A percentile compares a stretch with the other conserved stretches of the same genome.
Conservation (phyloP, 2,113 vertebrate species). For the Setophaga kirtlandii region DNA sequence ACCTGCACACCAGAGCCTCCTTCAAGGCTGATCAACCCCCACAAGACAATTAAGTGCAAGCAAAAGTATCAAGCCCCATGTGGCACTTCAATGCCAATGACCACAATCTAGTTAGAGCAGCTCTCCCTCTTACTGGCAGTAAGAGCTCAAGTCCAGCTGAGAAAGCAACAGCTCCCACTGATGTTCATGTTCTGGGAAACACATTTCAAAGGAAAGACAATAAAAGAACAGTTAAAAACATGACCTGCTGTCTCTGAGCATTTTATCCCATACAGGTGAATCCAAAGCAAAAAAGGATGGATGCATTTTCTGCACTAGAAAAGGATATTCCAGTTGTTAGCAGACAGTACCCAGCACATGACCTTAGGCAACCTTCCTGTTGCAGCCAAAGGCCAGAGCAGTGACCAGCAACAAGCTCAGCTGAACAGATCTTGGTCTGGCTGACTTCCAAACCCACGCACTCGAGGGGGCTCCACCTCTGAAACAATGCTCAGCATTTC, state of each 20-base stretch:
- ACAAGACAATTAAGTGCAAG: neutral
- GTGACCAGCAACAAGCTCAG: neutral
- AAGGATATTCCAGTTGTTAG: neutral
- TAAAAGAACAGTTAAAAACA: neutral
- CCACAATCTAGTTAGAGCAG: neutral
- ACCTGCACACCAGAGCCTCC: neutral
- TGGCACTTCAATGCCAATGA: neutral
- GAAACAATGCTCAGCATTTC: conserved; percentile 44
- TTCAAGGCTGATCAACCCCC: neutral
- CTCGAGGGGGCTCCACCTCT: conserved; percentile 7
- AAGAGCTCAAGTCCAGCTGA: neutral
- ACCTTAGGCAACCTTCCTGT: neutral
- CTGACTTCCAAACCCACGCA: neutral
- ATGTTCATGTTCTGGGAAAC: neutral
- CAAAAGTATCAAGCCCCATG: neutral
- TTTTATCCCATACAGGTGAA: neutral
- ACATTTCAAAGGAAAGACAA: neutral
- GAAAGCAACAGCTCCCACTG: neutral
- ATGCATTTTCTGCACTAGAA: neutral
- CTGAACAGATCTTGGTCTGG: neutral
- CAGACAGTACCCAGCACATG: neutral
- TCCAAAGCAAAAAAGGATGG: neutral
- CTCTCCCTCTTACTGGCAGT: neutral
- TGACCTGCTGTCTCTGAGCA: neutral
- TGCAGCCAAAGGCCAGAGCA: neutral